A percentile compares a stretch with the other conserved stretches of the same genome.
phyloP scores from a whole-genome alignment of 2,113 vertebrate species.

The Entosphenus tridentatus region DNA sequence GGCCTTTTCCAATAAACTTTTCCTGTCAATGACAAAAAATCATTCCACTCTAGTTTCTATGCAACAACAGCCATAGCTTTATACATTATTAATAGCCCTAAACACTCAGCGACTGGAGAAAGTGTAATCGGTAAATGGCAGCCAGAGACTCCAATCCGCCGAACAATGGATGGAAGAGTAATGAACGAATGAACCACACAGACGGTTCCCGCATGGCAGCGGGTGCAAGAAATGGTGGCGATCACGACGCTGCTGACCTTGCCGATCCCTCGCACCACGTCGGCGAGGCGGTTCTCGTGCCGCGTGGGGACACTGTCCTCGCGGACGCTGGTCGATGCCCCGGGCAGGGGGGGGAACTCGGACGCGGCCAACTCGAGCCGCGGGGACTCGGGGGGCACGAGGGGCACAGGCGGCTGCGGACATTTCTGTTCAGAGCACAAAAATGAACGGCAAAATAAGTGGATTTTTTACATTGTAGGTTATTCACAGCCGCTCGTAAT shows the following conservation, averaged over 20 bases:
- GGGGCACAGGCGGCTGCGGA: not conserved
- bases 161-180: not conserved
- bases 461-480: too few species aligned
- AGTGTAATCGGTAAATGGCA: too few species aligned
- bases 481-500: too few species aligned
- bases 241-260: not conserved
- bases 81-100: not conserved
- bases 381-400: not conserved
- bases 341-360: not conserved
- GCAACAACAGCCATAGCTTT: not conserved
- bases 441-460: too few species aligned
- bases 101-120: not conserved
- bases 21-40: too few species aligned
- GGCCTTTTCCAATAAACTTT: not conserved
- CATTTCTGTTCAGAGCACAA: too few species aligned
- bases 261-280: not conserved
- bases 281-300: not conserved
- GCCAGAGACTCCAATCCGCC: too few species aligned
- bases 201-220: not conserved
- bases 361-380: conserved; percentile 4
- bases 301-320: not conserved
- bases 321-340: not conserved
- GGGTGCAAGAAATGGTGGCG: not conserved
- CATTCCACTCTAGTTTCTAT: too few species aligned
- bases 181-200: not conserved